Evolutionary conservation across 2,797 vertebrate genomes (phyloP).

Genomic region (Pipistrellus nathusii): DNA sequence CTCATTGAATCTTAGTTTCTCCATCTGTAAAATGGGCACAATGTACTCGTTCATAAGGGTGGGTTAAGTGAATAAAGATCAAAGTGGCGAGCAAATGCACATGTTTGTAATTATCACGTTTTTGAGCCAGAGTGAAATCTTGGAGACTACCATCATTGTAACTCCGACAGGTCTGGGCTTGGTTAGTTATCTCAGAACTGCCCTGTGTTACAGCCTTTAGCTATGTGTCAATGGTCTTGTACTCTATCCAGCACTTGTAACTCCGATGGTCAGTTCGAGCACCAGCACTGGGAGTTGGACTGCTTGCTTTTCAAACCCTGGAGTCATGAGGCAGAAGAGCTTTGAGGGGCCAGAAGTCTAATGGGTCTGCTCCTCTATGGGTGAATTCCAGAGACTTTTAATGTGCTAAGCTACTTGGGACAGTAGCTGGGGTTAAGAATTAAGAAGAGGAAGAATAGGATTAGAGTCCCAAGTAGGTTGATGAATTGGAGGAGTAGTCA

Average conservation of each 20-base stretch:
- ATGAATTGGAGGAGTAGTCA: not conserved
- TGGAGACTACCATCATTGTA: not conserved
- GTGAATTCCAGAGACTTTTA: not conserved
- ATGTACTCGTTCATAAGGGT: not conserved
- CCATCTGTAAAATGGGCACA: not conserved
- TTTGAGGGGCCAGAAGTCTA: not conserved
- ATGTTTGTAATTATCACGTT: not conserved
- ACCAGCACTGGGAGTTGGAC: not conserved
- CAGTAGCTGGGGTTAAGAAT: conserved; percentile 64
- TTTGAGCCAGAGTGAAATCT: conserved; percentile 19
- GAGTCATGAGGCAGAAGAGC: not conserved
- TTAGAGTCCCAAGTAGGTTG: conserved; percentile 41
- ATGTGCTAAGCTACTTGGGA: conserved; percentile 59
- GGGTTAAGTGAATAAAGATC: not conserved
- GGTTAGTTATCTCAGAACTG: not conserved
- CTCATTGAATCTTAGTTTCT: not conserved
- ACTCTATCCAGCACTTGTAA: not conserved
- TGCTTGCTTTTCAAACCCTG: not conserved
- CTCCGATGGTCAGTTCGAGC: not conserved
- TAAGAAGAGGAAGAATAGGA: conserved; percentile 42
- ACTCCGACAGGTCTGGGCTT: not conserved
- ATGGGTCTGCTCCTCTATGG: not conserved
- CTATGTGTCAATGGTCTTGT: not conserved
- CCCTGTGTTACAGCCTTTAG: not conserved
- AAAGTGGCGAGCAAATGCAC: not conserved